Base-by-base conservation (phyloP, 1,140 invertebrate genomes). In the Eumaeus atala region DNA sequence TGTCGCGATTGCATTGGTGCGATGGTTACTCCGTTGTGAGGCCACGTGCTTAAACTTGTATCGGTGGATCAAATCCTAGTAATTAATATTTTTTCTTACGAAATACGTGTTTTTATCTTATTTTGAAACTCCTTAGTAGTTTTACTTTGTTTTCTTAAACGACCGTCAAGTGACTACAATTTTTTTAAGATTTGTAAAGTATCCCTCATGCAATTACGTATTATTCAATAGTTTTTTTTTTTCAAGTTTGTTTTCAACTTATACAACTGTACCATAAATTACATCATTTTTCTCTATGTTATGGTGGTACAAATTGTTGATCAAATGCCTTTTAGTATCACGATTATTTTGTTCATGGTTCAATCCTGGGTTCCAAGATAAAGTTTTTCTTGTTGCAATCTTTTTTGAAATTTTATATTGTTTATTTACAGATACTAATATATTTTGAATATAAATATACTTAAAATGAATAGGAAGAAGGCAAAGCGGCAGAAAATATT, bases 391-490 rank as follows among this genome's bases (percentile, higher is more conserved):
- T 28, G 52, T 61, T 56, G 48, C 44, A 38, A 14, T 2, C 17
- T 44, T 9, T 50, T 40, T 53, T 33, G 33, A 33, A 9, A 40
- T 50, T 35, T 50, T 48, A 35, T 51, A 16, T 53, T n/a, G 47
- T 59, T 42, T 56, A 34, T 12, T 36, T 34, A 38, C 42, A 53
- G 4, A 48, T 38, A 48, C 2, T 2, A 28, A 28, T 40, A 35
- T 56, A n/a, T 36, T 48, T 37, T 53, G 48, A 37, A 37, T 36
- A 47, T 51, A 36, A 48, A 16, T 42, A 54, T 54, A 58, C 60
- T 58, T 53, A 69, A 61, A 60, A 69, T 61, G 57, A 69, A 61
- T 60, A 40, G 47, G 34, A 57, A 63, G 52, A 59, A 66, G 53
- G 51, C 33, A 50, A 60, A 66, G 60, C 52, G 51, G 52, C 48